Percentiles rank a stretch among this genome's conserved stretches.
Evolutionary conservation across 2,113 vertebrate species (phyloP).

Genomic region (Eptatretus burgeri): DNA sequence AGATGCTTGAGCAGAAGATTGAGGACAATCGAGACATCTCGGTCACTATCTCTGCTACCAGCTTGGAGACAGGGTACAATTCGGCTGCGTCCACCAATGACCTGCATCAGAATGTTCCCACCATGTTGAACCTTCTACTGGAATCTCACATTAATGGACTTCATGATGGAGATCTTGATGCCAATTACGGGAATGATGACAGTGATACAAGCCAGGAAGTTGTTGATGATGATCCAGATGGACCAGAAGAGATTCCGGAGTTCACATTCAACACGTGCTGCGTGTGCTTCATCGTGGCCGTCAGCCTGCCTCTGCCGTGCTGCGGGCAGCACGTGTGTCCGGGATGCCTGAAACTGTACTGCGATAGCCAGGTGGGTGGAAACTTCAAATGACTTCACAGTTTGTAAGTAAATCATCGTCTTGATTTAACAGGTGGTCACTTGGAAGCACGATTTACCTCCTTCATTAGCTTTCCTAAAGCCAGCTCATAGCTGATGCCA

Average conservation of each 20-base stretch:
- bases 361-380: conserved; percentile 46
- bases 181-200: background rate
- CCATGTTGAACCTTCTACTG: background rate
- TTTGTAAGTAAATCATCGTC: too few relatives aligned
- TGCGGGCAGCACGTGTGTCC: conserved; percentile 75
- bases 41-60: background rate
- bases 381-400: too few relatives aligned
- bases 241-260: conserved; percentile 3
- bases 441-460: too few relatives aligned
- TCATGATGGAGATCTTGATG: background rate
- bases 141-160: background rate
- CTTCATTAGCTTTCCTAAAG: too few relatives aligned
- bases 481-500: too few relatives aligned
- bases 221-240: background rate
- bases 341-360: conserved; percentile 61
- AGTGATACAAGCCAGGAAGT: background rate
- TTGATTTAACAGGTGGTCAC: too few relatives aligned
- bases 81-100: background rate
- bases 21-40: too few relatives aligned
- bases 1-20: too few relatives aligned
- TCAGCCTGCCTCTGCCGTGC: conserved; percentile 46
- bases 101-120: background rate
- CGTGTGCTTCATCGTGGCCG: conserved; percentile 53
- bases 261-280: conserved; percentile 36
- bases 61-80: background rate